These are phyloP conservation scores for Stigmatopora nigra DNA, from an alignment of 2,113 vertebrate genomes.

Conservation along the genomic window DNA sequence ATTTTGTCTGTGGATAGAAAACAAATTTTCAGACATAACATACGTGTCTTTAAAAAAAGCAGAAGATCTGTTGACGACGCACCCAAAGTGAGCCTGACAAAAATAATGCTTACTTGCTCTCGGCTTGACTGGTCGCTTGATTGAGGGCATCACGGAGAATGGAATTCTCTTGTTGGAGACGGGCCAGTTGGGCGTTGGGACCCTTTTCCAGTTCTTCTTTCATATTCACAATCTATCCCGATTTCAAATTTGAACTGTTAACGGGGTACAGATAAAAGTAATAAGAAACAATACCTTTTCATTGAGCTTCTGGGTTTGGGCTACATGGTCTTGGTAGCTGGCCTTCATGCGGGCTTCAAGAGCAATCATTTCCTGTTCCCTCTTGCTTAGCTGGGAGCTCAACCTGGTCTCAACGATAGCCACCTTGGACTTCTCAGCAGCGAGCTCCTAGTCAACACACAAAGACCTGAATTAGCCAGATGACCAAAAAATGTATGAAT, in stretches of 20 bases:
- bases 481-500: too few species aligned
- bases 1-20: conserved; percentile 76
- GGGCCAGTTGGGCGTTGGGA: conserved; percentile 82
- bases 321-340: conserved; percentile 83
- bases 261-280: neutral
- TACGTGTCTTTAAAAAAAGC: neutral
- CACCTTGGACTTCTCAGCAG: conserved; percentile 78
- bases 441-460: conserved; percentile 74
- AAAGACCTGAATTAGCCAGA: neutral
- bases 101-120: conserved; percentile 82
- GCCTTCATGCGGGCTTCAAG: conserved; percentile 89
- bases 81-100: neutral
- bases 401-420: conserved; percentile 73
- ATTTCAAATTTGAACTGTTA: neutral
- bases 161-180: conserved; percentile 91
- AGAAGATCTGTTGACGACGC: neutral
- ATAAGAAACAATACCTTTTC: conserved; percentile 69
- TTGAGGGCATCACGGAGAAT: conserved; percentile 91
- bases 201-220: conserved; percentile 94
- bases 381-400: conserved; percentile 80
- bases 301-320: conserved; percentile 82
- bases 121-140: conserved; percentile 88
- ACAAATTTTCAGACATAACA: conserved; percentile 10
- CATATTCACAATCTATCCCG: conserved; percentile 73
- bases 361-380: conserved; percentile 78